These are phyloP conservation scores for Neolamprologus fasciatus DNA, from an alignment of 2,113 vertebrate genomes.

Conservation along the genomic window DNA sequence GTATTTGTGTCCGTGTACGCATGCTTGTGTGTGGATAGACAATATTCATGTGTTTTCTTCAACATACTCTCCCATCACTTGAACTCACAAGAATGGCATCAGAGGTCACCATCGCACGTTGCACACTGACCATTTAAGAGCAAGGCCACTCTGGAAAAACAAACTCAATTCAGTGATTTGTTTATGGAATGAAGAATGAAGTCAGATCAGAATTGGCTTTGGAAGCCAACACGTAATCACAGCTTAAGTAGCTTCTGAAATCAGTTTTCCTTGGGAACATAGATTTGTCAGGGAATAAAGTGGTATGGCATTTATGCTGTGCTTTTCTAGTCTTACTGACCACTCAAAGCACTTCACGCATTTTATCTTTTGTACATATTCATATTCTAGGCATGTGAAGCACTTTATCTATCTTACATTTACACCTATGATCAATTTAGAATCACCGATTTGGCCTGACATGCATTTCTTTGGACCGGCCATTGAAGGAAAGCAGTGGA, in stretches of 20 bases:
- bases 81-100: not conserved
- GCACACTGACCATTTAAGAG: constrained; percentile 29
- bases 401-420: not conserved
- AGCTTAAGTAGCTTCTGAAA: constrained; percentile 9
- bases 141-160: constrained; percentile 42
- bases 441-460: not conserved
- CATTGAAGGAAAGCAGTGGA: not conserved
- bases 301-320: not conserved
- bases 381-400: not conserved
- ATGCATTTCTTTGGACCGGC: not conserved
- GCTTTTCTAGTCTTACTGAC: not conserved
- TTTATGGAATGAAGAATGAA: constrained; percentile 44
- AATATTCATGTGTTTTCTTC: not conserved
- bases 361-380: not conserved
- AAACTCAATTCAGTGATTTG: constrained; percentile 33
- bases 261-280: constrained; percentile 30
- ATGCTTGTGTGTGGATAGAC: not conserved
- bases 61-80: not conserved
- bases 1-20: not conserved
- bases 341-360: not conserved
- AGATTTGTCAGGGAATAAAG: not conserved
- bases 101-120: not conserved
- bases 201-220: constrained; percentile 32
- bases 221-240: constrained; percentile 41
- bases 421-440: not conserved